Conservation (phyloP, 2,888 invertebrate genomes). For the Acronicta psi region DNA sequence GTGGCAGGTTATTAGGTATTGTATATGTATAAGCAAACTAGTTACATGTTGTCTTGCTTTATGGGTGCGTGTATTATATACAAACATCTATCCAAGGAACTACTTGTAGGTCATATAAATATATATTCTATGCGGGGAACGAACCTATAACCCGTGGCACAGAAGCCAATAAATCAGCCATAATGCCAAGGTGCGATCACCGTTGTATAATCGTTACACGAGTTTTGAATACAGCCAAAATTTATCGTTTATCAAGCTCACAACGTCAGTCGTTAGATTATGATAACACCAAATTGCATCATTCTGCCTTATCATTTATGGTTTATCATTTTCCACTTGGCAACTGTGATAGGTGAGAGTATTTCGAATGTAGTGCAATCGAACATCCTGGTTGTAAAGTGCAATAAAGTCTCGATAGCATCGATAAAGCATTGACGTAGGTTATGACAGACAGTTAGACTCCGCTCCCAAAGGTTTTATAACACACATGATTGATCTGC, state of each 20-base stretch:
- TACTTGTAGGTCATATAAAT: too few relatives aligned
- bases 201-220: not conserved
- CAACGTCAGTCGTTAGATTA: slow-evolving; percentile 41
- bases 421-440: slow-evolving; percentile 50
- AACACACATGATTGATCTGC: slow-evolving; percentile 37
- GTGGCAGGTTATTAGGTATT: too few relatives aligned
- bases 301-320: slow-evolving; percentile 35
- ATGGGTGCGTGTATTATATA: too few relatives aligned
- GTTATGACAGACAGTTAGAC: slow-evolving; percentile 43
- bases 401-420: slow-evolving; percentile 32
- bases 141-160: too few relatives aligned
- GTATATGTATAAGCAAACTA: too few relatives aligned
- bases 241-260: slow-evolving; percentile 27
- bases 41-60: too few relatives aligned
- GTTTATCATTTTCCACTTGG: slow-evolving; percentile 36
- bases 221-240: slow-evolving; percentile 16
- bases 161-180: too few relatives aligned
- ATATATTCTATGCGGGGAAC: too few relatives aligned
- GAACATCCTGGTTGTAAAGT: slow-evolving; percentile 41
- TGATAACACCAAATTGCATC: slow-evolving; percentile 47
- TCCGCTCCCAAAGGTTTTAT: slow-evolving; percentile 13
- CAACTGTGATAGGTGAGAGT: slow-evolving; percentile 31
- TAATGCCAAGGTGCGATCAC: not conserved
- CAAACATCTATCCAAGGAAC: too few relatives aligned
- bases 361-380: slow-evolving; percentile 35